Conservation (phyloP, 1,140 invertebrate genomes). For the Drosophila bocki region DNA sequence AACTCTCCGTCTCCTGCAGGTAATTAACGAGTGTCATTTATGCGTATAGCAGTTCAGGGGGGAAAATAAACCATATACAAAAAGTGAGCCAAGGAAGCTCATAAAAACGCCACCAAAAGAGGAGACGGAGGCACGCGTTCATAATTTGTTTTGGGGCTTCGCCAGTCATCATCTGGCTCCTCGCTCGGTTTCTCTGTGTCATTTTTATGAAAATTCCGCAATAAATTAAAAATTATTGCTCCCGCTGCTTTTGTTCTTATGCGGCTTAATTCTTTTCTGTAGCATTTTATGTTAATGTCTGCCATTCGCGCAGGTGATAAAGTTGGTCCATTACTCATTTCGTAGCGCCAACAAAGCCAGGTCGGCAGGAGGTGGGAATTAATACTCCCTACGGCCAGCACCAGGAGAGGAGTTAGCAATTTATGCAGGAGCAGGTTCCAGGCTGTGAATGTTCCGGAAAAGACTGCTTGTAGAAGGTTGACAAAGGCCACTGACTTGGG, state of each 20-base stretch:
- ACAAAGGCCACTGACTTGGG: conserved; percentile 16
- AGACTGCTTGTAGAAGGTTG: conserved; percentile 32
- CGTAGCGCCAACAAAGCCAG: conserved; percentile 58
- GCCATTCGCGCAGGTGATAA: conserved; percentile 72
- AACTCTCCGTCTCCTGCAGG: conserved; percentile 22
- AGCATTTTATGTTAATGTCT: conserved; percentile 71
- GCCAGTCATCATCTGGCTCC: conserved; percentile 27
- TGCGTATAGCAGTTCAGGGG: conserved; percentile 44
- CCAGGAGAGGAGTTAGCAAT: conserved; percentile 43
- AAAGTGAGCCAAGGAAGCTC: conserved; percentile 44
- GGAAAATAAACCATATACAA: conserved; percentile 7
- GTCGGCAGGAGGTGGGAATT: not conserved
- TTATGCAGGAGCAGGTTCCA: conserved; percentile 67
- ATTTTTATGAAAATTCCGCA: conserved; percentile 78
- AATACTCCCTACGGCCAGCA: not conserved
- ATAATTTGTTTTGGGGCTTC: conserved; percentile 70
- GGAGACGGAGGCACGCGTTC: conserved; percentile 65
- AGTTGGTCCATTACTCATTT: conserved; percentile 72
- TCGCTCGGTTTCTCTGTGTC: conserved; percentile 34
- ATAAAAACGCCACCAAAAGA: conserved; percentile 69
- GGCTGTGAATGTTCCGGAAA: not conserved
- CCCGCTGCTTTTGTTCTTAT: conserved; percentile 63
- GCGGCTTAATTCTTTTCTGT: conserved; percentile 64
- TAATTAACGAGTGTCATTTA: conserved; percentile 81
- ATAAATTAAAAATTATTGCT: conserved; percentile 83